Conservation (phyloP, 2,797 vertebrate species). For the Takifugu rubripes region DNA sequence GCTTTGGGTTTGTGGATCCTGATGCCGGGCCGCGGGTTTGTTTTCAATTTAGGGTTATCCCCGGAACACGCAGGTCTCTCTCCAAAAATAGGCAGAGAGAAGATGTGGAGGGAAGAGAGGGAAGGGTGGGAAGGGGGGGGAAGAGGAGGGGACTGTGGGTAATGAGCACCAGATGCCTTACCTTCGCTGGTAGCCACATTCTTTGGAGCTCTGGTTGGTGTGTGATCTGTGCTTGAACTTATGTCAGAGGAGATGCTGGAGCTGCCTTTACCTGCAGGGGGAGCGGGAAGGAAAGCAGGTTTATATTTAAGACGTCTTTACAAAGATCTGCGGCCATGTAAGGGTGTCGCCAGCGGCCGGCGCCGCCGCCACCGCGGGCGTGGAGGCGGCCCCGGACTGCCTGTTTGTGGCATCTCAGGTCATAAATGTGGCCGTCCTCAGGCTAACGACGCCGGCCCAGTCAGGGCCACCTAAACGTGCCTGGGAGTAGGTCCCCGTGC, state of each 20-base stretch:
- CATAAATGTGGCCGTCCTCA: slow-evolving; percentile 68
- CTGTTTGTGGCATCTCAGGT: slow-evolving; percentile 60
- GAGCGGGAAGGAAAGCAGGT: slow-evolving; percentile 23
- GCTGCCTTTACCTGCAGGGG: slow-evolving; percentile 92
- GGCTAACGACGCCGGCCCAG: slow-evolving; percentile 30
- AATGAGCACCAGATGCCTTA: slow-evolving; percentile 86
- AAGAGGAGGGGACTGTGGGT: slow-evolving; percentile 52
- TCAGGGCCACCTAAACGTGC: slow-evolving; percentile 33
- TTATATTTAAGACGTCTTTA: no score
- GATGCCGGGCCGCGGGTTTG: slow-evolving; percentile 69
- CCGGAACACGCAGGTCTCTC: slow-evolving; percentile 66
- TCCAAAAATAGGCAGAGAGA: slow-evolving; percentile 71
- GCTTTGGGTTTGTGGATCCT: slow-evolving; percentile 54
- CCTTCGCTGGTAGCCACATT: slow-evolving; percentile 98
- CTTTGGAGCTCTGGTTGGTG: slow-evolving; percentile 91
- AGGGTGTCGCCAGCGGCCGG: no score
- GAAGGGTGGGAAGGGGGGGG: slow-evolving; percentile 24
- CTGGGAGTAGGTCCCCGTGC: slow-evolving; percentile 15
- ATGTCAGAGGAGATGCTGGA: slow-evolving; percentile 99
- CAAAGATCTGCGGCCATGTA: no score
- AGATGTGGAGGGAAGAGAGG: slow-evolving; percentile 27
- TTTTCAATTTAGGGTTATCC: slow-evolving; percentile 75
- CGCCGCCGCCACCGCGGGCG: no score
- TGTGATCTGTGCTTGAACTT: slow-evolving; percentile 98
- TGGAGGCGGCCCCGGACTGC: slow-evolving; percentile 6